Evolutionary conservation across 2,888 invertebrate genomes (phyloP).

Genomic region (Eupithecia pulchellata): DNA sequence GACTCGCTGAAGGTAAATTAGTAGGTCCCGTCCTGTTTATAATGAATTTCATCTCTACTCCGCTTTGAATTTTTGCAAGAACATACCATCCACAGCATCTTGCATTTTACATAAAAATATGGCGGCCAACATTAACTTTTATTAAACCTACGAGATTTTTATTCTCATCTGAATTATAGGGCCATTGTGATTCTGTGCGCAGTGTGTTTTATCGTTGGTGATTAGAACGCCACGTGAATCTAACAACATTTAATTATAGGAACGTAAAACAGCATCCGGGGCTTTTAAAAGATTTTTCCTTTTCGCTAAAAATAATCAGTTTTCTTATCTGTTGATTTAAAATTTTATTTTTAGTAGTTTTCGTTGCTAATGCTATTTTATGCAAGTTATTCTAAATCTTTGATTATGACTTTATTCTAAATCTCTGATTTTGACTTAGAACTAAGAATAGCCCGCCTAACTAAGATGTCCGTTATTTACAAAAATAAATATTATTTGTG

Average conservation of each 20-base stretch:
- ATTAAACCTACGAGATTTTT: conserved; percentile 54
- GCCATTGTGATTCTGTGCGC: conserved; percentile 65
- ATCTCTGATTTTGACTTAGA: too few relatives aligned
- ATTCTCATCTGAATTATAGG: conserved; percentile 59
- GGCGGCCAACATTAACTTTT: conserved; percentile 55
- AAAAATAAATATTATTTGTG: too few relatives aligned
- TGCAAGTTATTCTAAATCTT: too few relatives aligned
- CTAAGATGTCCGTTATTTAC: too few relatives aligned
- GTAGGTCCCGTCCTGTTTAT: neutral
- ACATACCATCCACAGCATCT: conserved; percentile 44
- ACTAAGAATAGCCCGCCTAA: too few relatives aligned
- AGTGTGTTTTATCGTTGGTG: conserved; percentile 63
- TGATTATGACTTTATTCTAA: too few relatives aligned
- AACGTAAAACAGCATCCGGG: conserved; percentile 23
- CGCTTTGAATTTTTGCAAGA: neutral
- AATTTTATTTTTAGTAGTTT: neutral
- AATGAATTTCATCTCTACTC: conserved; percentile 22
- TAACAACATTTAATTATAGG: conserved; percentile 53
- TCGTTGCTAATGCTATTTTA: neutral
- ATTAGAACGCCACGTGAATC: conserved; percentile 61
- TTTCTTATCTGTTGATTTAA: neutral
- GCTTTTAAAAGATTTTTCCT: neutral
- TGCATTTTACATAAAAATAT: conserved; percentile 62
- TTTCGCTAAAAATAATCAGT: neutral
- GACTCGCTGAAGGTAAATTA: too few relatives aligned